Conservation (phyloP, 2,113 vertebrate species). For the Orthochromis indermauri region DNA sequence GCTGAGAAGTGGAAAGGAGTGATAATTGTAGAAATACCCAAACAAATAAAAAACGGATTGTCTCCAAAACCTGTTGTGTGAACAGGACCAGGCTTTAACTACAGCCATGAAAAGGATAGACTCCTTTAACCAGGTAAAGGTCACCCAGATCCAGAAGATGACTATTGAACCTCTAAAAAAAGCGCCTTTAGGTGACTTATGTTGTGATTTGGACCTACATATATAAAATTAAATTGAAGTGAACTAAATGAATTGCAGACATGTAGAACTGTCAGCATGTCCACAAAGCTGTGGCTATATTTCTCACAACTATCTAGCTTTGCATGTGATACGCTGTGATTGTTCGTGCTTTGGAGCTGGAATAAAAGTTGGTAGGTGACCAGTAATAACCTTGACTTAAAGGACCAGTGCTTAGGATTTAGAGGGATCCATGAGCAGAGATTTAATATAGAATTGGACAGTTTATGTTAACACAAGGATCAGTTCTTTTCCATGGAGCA, state of each 20-base stretch:
- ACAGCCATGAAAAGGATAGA: background rate
- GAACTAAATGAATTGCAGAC: background rate
- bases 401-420: background rate
- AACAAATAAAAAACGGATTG: background rate
- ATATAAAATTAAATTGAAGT: background rate
- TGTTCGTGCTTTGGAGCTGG: background rate
- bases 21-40: constrained; percentile 33
- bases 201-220: background rate
- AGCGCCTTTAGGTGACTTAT: background rate
- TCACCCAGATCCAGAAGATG: background rate
- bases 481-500: background rate
- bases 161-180: background rate
- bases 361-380: background rate
- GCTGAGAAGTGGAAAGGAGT: constrained; percentile 32
- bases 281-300: background rate
- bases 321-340: background rate
- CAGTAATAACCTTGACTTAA: background rate
- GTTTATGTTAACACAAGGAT: background rate
- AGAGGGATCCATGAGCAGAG: background rate
- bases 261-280: background rate
- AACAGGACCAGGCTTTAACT: background rate
- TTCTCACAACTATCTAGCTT: background rate
- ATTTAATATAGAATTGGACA: background rate
- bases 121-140: background rate
- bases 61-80: background rate